Evolutionary conservation across 2,888 invertebrate species (phyloP), one percentile per base, ranked within the genome.

Genomic region (Galerucella pusilla): DNA sequence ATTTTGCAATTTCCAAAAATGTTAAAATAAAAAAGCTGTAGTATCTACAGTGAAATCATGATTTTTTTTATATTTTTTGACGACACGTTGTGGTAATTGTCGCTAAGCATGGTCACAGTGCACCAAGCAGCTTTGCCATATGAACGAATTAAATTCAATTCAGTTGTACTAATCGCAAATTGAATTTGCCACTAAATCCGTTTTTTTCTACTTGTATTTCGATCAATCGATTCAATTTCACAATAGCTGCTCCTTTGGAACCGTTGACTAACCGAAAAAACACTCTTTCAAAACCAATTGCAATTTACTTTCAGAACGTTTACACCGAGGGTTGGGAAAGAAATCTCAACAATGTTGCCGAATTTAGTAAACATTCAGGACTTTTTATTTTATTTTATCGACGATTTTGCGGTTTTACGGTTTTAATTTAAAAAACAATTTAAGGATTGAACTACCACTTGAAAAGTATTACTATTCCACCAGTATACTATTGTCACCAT

Each of bases 261-360:
- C 28, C 16, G 28, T 60, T 12, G 25, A 60, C 60, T 60, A 28
- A 60, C 25, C 28, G 25, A 9, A 60, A 60, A 60, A 60, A 28
- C 6, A 25, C 28, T 28, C 25, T 60, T 60, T 6, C 25, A 60
- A 60, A 60, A 14, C 28, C 60, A 60, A 60, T 60, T 60, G 28
- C 60, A 60, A 28, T 60, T 60, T 60, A 60, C 25, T 28, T 60
- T 12, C 60, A 60, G 20, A 60, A 60, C 25, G 12, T 28, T 60
- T 60, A 25, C 60, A 20, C 7, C 28, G 60, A 60, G 20, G 28
- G 20, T 60, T 12, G 14, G 6, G 28, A 60, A 14, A 60, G 28
- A 25, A 28, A 28, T 11, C 11, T 25, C 1, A 16, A 4, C 60
- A 28, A 28, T 14, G 60, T 28, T 60, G 60, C 25, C 60, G 11